Conservation (phyloP, 2,888 invertebrate species). For the Neuroscelio doddi region DNA sequence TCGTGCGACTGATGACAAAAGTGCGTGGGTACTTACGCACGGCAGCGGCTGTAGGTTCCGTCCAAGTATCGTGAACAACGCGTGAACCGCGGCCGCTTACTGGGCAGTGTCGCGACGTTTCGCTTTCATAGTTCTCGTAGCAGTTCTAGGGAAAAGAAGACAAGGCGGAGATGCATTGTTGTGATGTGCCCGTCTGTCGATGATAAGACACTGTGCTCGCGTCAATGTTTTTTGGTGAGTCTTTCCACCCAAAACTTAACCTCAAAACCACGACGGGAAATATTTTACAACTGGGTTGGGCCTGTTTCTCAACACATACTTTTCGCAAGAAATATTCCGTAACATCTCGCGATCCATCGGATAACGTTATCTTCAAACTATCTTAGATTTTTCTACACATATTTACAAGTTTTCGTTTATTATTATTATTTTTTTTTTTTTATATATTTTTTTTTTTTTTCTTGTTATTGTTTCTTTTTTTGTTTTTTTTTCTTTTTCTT, state of each 20-base stretch:
- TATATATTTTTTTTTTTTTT: too few relatives aligned
- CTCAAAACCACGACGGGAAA: conserved; percentile 5
- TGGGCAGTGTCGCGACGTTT: not conserved
- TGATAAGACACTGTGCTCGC: conserved; percentile 63
- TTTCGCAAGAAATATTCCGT: too few relatives aligned
- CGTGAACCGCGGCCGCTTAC: conserved; percentile 1
- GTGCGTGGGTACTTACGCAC: conserved; percentile 7
- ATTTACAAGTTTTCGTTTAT: too few relatives aligned
- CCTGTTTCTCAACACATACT: too few relatives aligned
- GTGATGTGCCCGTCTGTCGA: conserved; percentile 62
- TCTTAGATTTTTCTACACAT: too few relatives aligned
- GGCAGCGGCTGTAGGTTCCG: not conserved
- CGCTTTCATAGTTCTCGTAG: too few relatives aligned
- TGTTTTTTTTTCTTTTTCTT: too few relatives aligned
- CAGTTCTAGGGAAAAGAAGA: too few relatives aligned
- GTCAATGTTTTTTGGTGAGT: conserved; percentile 70
- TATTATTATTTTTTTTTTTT: too few relatives aligned
- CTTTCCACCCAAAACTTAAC: conserved; percentile 15
- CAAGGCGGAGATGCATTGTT: conserved; percentile 43
- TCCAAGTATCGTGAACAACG: too few relatives aligned
- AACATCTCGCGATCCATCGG: conserved; percentile 13
- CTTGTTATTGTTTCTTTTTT: too few relatives aligned
- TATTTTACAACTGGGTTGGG: not conserved
- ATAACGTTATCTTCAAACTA: not conserved
- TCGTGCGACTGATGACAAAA: conserved; percentile 31